Conservation (phyloP, 2,113 vertebrate genomes). For the Eulemur rufifrons region DNA sequence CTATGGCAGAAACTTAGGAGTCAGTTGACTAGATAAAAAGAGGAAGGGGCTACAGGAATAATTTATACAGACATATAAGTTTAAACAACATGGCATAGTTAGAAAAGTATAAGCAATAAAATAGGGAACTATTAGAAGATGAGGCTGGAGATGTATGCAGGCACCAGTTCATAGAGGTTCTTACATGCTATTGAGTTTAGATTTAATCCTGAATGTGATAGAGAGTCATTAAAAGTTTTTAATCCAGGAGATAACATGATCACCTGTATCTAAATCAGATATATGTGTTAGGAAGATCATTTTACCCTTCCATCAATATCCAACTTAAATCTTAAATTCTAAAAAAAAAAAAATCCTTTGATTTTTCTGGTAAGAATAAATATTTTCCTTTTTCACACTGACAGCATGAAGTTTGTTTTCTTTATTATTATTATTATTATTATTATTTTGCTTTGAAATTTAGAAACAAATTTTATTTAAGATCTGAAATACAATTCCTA, state of each 20-base stretch:
- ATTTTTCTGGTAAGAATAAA: not conserved
- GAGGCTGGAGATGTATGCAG: not conserved
- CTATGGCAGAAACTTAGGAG: not conserved
- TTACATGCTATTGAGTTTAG: not conserved
- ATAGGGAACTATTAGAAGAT: not conserved
- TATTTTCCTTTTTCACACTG: not conserved
- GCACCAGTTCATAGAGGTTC: not conserved
- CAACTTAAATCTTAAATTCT: slow-evolving; percentile 14
- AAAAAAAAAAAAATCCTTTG: not conserved
- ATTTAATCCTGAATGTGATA: not conserved
- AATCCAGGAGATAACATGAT: not conserved
- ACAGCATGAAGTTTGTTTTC: not conserved
- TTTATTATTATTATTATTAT: too few species aligned
- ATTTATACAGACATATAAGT: not conserved
- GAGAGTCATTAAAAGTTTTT: not conserved
- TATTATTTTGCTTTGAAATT: too few species aligned
- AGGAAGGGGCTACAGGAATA: not conserved
- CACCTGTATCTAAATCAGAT: not conserved
- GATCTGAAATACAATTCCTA: too few species aligned
- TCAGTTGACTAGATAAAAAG: not conserved
- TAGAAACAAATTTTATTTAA: too few species aligned
- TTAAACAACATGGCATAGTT: not conserved
- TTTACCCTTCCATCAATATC: not conserved
- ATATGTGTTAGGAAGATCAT: not conserved
- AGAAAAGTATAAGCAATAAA: not conserved